Evolutionary conservation across 2,113 vertebrate genomes (phyloP).

Genomic region (Semnornis frantzii): DNA sequence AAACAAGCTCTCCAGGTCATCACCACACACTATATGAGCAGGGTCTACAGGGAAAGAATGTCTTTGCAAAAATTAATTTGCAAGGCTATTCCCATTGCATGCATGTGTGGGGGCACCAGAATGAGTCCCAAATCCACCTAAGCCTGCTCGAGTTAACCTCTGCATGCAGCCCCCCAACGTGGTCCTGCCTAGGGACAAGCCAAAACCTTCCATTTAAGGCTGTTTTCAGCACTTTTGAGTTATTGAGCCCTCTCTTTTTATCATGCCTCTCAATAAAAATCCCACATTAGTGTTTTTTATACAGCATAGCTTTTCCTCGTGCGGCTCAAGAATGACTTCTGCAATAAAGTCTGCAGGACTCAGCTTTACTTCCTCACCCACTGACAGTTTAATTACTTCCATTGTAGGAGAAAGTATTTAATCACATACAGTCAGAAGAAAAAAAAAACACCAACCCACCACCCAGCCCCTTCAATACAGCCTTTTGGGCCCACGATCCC

Average conservation of each 20-base stretch:
- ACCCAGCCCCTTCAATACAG: slow-evolving; percentile 4
- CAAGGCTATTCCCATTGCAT: not conserved
- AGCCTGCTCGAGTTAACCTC: not conserved
- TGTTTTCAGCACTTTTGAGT: not conserved
- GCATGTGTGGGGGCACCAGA: not conserved
- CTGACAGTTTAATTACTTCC: slow-evolving; percentile 53
- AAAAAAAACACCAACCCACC: too few relatives aligned
- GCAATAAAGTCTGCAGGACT: slow-evolving; percentile 26
- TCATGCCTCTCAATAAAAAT: not conserved
- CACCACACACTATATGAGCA: not conserved
- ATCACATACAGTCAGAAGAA: not conserved
- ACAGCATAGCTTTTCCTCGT: not conserved
- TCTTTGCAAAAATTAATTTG: not conserved
- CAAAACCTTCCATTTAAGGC: too few relatives aligned
- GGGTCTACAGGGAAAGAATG: not conserved
- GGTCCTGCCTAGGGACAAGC: not conserved
- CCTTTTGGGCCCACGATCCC: slow-evolving; percentile 7
- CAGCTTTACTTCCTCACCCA: slow-evolving; percentile 50
- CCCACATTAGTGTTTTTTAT: not conserved
- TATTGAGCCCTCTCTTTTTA: not conserved
- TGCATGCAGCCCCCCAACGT: not conserved
- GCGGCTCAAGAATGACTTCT: not conserved
- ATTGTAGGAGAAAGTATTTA: slow-evolving; percentile 48
- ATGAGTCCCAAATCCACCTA: not conserved
- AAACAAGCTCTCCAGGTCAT: not conserved